Evolutionary conservation across 1,140 invertebrate species (phyloP).

Genomic region (Calosoma granatense): DNA sequence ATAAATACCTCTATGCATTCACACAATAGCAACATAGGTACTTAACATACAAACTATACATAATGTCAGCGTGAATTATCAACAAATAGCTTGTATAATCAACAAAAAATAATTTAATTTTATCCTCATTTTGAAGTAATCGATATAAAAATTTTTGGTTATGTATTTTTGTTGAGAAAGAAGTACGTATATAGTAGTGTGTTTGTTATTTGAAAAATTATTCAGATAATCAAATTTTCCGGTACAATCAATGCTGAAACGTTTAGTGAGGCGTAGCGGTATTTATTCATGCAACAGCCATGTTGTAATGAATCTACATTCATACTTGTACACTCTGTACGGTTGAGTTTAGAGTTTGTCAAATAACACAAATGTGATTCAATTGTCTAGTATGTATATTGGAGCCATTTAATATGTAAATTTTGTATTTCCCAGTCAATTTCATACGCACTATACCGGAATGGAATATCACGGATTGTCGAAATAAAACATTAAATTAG

Average conservation of each 20-base stretch:
- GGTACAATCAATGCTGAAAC: neutral
- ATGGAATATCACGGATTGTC: neutral
- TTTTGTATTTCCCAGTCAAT: conserved; percentile 2
- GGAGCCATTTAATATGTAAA: neutral
- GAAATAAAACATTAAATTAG: conserved; percentile 8
- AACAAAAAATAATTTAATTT: no score
- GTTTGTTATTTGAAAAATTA: no score
- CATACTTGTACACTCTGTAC: neutral
- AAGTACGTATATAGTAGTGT: no score
- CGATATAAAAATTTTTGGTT: no score
- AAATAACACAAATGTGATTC: neutral
- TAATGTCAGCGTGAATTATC: no score
- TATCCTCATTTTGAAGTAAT: no score
- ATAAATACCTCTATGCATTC: no score
- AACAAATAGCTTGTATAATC: no score
- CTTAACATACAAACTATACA: no score
- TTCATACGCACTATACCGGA: neutral
- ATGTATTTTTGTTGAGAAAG: no score
- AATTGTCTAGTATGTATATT: neutral
- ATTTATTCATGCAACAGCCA: neutral
- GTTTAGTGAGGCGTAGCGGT: neutral
- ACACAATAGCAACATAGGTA: no score
- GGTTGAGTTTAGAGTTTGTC: neutral
- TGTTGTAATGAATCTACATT: neutral
- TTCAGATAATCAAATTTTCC: neutral